Conservation (phyloP, 1,140 invertebrate genomes). For the Adelges cooleyi region DNA sequence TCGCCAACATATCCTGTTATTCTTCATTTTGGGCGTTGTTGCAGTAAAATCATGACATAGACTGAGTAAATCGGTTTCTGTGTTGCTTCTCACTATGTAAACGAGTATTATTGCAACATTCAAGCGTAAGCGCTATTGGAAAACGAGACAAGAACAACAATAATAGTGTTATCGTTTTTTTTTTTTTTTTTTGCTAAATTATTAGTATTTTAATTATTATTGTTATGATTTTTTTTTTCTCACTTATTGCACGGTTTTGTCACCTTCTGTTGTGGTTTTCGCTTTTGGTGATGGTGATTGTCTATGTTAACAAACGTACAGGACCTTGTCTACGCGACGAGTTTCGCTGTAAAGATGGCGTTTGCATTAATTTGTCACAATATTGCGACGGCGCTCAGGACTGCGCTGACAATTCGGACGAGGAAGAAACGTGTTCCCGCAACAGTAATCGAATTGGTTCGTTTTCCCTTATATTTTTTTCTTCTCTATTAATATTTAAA, state of each 20-base stretch:
- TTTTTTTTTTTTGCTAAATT: conserved; percentile 2
- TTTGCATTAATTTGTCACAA: conserved; percentile 64
- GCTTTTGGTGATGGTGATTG: conserved; percentile 20
- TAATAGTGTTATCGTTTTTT: neutral
- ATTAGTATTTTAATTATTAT: conserved; percentile 9
- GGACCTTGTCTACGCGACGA: conserved; percentile 30
- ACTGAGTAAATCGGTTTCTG: too few species aligned
- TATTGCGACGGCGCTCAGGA: conserved; percentile 74
- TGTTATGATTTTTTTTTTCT: conserved; percentile 16
- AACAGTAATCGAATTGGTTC: conserved; percentile 26
- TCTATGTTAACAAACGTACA: conserved; percentile 25
- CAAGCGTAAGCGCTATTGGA: too few species aligned
- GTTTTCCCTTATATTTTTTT: conserved; percentile 12
- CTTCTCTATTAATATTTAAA: neutral
- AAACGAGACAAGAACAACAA: too few species aligned
- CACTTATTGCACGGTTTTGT: conserved; percentile 21
- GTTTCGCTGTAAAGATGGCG: conserved; percentile 39
- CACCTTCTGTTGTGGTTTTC: conserved; percentile 25
- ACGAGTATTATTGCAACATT: too few species aligned
- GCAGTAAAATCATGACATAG: too few species aligned
- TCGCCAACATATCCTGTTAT: too few species aligned
- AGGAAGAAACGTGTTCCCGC: conserved; percentile 59
- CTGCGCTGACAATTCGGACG: conserved; percentile 73
- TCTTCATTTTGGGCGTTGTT: too few species aligned
- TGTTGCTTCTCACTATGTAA: too few species aligned